Base-by-base conservation (phyloP, 2,797 vertebrate genomes). In the Glossophaga mutica region DNA sequence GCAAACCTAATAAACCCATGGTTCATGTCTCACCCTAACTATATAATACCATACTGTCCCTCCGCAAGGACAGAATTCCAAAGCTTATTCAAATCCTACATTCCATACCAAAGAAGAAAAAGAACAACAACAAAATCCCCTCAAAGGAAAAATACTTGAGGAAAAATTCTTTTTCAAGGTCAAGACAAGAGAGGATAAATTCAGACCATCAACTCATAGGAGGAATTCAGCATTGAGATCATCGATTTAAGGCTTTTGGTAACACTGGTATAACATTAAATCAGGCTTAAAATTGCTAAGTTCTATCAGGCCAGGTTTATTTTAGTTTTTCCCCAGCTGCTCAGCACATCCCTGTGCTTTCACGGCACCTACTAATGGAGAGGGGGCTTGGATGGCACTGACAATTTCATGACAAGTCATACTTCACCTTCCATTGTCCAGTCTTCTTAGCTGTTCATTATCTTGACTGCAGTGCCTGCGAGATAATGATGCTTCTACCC, bases 381-480 rank as follows among this genome's bases (percentile, higher is more conserved):
- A 97, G 95, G 81, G 82, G 90, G 81, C 81, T 96, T 89, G 79
- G 95, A 78, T 91, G 91, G 65, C 93, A 55, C 15, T 94, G 97
- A 97, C 98, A 98, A 97, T 4, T 94, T n/a, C 0, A 85, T 97
- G 97, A 98, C 98, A 98, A 88, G 90, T 83, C 39, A 50, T 22
- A 91, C 97, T 98, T 97, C 96, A 97, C 94, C 97, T 94, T 76
- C 96, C 96, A 95, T 96, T 98, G 98, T 93, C 98, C 98, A 86
- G 82, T 97, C 97, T 98, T 97, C 97, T 97, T 88, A 90, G 97
- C 96, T 76, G 15, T 98, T 98, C 98, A 96, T 98, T 98, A 97
- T 97, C 98, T 67, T 92, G 83, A 97, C 98, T 96, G 97, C 97
- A 94, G 92, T 52, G 95, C 96, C 98, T 96, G 86, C 55, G 21